Evolutionary conservation across 2,888 invertebrate species (phyloP).

Genomic region (Diarsia brunnea): DNA sequence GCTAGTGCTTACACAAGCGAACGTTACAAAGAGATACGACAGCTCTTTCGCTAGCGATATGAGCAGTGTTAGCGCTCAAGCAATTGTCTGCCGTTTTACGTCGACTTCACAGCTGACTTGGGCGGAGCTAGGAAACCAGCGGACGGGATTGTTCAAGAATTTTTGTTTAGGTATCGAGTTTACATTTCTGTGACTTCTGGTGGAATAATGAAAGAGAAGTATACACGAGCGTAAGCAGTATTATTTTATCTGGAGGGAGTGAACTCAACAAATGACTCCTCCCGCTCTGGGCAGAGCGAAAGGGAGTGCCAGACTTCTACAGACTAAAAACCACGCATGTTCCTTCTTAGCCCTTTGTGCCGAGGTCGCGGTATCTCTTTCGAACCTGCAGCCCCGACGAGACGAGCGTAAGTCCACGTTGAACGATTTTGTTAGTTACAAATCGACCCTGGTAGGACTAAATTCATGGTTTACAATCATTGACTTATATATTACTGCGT

Average conservation of each 20-base stretch:
- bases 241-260: too few relatives aligned
- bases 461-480: not conserved
- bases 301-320: too few relatives aligned
- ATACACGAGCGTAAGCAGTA: not conserved
- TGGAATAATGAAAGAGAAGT: not conserved
- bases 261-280: too few relatives aligned
- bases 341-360: too few relatives aligned
- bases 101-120: constrained; percentile 58
- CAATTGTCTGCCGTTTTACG: constrained; percentile 72
- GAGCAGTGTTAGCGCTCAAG: constrained; percentile 67
- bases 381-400: too few relatives aligned
- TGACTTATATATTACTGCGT: too few relatives aligned
- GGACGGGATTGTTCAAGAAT: accelerated
- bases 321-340: too few relatives aligned
- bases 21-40: constrained; percentile 58
- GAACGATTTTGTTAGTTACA: not conserved
- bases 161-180: not conserved
- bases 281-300: too few relatives aligned
- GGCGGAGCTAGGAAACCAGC: constrained; percentile 24
- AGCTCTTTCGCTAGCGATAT: constrained; percentile 66
- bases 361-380: too few relatives aligned
- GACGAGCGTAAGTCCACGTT: too few relatives aligned
- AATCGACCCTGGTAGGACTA: not conserved
- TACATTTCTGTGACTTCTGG: not conserved
- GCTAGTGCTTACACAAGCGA: constrained; percentile 24